phyloP scores from a whole-genome alignment of 2,113 vertebrate species.

The Zosterops lateralis region DNA sequence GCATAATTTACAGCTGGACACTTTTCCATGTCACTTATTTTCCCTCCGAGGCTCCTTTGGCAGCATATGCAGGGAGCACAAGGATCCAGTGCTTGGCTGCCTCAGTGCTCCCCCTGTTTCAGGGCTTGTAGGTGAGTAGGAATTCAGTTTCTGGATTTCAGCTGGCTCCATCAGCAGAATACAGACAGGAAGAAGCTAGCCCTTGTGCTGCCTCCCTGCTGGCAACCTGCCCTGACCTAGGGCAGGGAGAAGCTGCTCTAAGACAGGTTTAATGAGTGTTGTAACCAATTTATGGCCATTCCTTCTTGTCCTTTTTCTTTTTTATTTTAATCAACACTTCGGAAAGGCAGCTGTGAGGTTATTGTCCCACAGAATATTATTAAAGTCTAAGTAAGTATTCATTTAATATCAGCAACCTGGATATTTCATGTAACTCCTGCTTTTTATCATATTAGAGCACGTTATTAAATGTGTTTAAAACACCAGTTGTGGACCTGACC shows the following conservation, averaged over 20 bases:
- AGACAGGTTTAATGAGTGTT: neutral
- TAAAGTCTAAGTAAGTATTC: neutral
- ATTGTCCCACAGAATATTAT: neutral
- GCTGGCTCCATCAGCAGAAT: neutral
- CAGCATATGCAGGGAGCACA: rapidly evolving
- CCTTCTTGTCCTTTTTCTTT: neutral
- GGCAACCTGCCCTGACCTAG: neutral
- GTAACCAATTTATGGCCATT: neutral
- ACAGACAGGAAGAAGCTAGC: neutral
- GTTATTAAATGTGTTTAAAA: conserved; percentile 22
- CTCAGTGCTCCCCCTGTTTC: neutral
- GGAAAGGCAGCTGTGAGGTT: neutral
- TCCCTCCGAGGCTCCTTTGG: neutral
- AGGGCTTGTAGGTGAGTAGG: neutral
- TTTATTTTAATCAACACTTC: neutral
- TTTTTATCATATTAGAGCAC: neutral
- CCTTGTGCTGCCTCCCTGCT: neutral
- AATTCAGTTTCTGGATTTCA: neutral
- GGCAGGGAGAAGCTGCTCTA: neutral
- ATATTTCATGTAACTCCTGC: neutral
- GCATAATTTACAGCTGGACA: neutral
- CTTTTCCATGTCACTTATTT: neutral
- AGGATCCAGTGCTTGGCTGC: rapidly evolving
- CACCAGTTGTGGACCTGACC: neutral
- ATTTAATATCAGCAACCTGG: neutral